Evolutionary conservation across 2,888 invertebrate species (phyloP).

Genomic region (Eurytoma californica): DNA sequence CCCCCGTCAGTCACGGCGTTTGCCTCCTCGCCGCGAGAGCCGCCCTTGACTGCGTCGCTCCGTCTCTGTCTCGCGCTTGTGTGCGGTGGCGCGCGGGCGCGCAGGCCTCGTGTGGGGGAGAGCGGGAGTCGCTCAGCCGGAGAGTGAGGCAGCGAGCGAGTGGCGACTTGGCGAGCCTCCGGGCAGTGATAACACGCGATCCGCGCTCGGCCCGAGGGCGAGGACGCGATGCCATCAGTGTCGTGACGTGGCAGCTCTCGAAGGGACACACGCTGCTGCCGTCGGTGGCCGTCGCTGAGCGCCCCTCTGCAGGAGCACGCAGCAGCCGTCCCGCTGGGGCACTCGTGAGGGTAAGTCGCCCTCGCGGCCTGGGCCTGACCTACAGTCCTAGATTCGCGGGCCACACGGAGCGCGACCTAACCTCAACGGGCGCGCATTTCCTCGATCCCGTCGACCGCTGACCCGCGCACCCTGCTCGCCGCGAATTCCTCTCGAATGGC

Average conservation of each 20-base stretch:
- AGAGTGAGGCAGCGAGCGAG: background rate
- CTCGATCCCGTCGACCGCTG: constrained; percentile 34
- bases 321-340: background rate
- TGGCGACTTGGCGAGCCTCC: background rate
- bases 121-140: background rate
- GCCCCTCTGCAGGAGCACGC: background rate
- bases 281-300: background rate
- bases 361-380: constrained; percentile 71
- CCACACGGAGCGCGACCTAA: constrained; percentile 70
- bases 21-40: constrained; percentile 61
- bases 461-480: background rate
- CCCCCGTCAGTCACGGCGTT: constrained; percentile 68
- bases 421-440: constrained; percentile 67
- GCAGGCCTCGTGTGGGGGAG: background rate
- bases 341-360: no score
- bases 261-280: background rate
- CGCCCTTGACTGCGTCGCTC: constrained; percentile 38
- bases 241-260: constrained; percentile 13
- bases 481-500: background rate
- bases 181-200: no score
- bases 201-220: background rate
- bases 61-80: constrained; percentile 29
- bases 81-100: constrained; percentile 17
- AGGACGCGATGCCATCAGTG: constrained; percentile 21
- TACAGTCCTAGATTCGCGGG: constrained; percentile 74